Conservation (phyloP, 2,113 vertebrate species). For the Oncorhynchus masou region DNA sequence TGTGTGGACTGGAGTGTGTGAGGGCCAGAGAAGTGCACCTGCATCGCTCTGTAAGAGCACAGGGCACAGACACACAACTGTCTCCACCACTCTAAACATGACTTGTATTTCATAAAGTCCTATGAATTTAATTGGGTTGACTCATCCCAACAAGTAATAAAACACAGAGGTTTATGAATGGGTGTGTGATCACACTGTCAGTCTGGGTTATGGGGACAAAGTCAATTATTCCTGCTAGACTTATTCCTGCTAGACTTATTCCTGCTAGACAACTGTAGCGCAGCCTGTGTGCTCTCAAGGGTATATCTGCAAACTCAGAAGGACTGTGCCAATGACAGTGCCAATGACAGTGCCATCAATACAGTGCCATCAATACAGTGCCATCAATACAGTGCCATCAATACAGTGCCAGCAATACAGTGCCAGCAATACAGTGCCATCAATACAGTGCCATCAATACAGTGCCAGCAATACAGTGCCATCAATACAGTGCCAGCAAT, state of each 20-base stretch:
- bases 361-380: not conserved
- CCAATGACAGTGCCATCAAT: not conserved
- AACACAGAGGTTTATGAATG: not conserved
- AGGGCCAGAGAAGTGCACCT: not conserved
- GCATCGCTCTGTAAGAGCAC: not conserved
- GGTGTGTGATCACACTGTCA: slow-evolving; percentile 8
- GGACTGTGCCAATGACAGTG: not conserved
- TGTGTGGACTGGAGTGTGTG: not conserved
- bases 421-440: too few species aligned
- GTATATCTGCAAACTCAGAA: not conserved
- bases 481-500: too few species aligned
- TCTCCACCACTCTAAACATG: too few species aligned
- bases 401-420: too few species aligned
- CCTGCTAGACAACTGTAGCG: slow-evolving; percentile 1
- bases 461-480: too few species aligned
- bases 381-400: not conserved
- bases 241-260: not conserved
- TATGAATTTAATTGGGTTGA: too few species aligned
- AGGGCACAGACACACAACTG: too few species aligned
- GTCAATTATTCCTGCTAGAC: not conserved
- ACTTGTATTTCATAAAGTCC: too few species aligned
- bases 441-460: too few species aligned
- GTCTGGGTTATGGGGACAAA: slow-evolving; percentile 2
- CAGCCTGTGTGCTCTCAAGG: not conserved
- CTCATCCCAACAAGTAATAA: slow-evolving; percentile 7